Conservation (phyloP, 2,113 vertebrate species). For the Chionodraco myersi region DNA sequence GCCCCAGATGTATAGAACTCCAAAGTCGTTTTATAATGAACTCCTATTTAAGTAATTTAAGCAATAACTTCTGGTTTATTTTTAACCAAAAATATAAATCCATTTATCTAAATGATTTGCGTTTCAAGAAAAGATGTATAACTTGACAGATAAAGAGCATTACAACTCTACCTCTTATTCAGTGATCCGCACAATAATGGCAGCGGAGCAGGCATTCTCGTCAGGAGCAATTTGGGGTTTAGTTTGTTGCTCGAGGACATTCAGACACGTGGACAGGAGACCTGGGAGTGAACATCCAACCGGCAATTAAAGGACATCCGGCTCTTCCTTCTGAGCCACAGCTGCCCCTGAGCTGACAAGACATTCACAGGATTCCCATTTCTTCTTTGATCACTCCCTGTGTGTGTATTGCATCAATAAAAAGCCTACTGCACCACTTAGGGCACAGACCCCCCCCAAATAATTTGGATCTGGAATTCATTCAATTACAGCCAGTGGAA, state of each 20-base stretch:
- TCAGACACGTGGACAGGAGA: neutral
- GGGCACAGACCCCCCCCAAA: neutral
- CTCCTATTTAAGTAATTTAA: no score
- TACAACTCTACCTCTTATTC: neutral
- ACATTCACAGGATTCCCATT: neutral
- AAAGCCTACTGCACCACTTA: constrained; percentile 14
- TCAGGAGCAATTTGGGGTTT: neutral
- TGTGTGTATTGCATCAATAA: neutral
- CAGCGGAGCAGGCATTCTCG: no score
- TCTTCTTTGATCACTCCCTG: constrained; percentile 1
- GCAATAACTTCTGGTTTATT: no score
- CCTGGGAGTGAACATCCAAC: neutral
- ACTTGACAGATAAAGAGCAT: neutral
- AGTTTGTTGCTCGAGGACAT: constrained; percentile 13
- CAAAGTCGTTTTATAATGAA: no score
- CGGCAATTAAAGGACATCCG: constrained; percentile 2
- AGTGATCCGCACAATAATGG: neutral
- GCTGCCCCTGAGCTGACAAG: neutral
- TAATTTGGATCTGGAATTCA: constrained; percentile 23
- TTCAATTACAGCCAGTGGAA: neutral
- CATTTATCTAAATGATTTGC: no score
- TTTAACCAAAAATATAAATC: no score
- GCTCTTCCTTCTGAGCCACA: neutral
- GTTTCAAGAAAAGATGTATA: neutral
- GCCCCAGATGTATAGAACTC: neutral